These are phyloP conservation scores for Cnemophilus loriae DNA, from an alignment of 2,113 vertebrate genomes.

Conservation along the genomic window DNA sequence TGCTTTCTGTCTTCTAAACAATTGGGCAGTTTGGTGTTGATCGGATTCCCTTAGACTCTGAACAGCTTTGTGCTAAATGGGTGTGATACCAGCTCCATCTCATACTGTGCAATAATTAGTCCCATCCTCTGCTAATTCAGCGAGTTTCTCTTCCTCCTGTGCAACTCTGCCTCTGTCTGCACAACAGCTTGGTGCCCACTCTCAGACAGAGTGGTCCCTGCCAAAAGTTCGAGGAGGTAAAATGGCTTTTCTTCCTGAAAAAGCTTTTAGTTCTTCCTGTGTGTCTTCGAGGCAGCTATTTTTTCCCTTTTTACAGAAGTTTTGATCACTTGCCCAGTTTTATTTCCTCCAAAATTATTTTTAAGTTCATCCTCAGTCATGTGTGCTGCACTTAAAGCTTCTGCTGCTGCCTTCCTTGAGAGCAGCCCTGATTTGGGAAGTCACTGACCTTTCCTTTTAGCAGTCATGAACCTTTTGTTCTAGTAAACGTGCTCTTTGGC, in stretches of 20 bases:
- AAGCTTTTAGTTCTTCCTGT: neutral
- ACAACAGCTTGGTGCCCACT: neutral
- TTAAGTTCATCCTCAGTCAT: neutral
- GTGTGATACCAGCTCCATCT: neutral
- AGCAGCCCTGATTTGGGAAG: neutral
- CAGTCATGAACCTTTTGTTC: neutral
- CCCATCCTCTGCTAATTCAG: neutral
- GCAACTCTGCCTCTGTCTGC: neutral
- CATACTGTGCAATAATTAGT: neutral
- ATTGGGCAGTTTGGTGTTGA: neutral
- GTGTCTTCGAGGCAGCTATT: neutral
- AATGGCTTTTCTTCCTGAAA: neutral
- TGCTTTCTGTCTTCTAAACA: neutral
- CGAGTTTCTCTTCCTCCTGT: neutral
- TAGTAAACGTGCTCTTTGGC: neutral
- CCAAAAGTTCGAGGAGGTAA: neutral
- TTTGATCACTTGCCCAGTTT: neutral
- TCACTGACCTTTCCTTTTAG: neutral
- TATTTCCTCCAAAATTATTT: conserved; percentile 6
- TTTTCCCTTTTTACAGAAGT: neutral
- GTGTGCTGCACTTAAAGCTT: neutral
- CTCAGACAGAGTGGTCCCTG: neutral
- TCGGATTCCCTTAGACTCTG: neutral
- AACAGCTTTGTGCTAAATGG: neutral
- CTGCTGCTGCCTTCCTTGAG: neutral